Conservation (phyloP, 2,888 invertebrate species). For the Bellardia bayeri region DNA sequence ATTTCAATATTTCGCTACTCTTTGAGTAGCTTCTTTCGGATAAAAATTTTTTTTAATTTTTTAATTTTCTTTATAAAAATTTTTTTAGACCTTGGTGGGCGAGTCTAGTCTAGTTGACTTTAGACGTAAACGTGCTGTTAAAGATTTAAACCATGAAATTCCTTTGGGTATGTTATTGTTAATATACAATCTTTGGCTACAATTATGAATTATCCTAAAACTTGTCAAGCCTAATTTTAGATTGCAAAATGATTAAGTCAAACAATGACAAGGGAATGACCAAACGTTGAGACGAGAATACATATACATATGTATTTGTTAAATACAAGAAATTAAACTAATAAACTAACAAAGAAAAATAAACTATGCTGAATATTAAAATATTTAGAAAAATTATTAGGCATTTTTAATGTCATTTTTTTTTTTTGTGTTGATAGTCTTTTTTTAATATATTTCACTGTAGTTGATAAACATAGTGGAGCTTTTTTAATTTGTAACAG, state of each 20-base stretch:
- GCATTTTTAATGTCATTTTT: no score
- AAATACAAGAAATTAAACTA: not conserved
- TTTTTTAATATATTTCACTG: no score
- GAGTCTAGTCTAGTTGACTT: slow-evolving; percentile 13
- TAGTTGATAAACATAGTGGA: no score
- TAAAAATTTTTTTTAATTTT: no score
- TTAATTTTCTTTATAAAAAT: not conserved
- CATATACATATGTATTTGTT: no score
- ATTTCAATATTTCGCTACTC: no score
- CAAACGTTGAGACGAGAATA: slow-evolving; percentile 1
- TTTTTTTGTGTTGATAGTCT: no score
- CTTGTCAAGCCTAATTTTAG: slow-evolving; percentile 20
- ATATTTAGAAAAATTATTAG: not conserved
- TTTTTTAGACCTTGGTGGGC: slow-evolving; percentile 27
- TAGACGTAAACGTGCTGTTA: slow-evolving; percentile 16
- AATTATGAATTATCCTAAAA: not conserved
- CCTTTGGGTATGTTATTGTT: slow-evolving; percentile 41
- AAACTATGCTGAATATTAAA: not conserved
- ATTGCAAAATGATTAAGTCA: slow-evolving; percentile 35
- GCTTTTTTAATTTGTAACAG: no score
- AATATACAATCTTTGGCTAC: not conserved
- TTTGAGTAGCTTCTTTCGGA: no score
- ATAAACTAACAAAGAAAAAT: not conserved
- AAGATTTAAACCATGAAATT: slow-evolving; percentile 45
- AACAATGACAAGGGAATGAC: slow-evolving; percentile 41